Percentiles rank a stretch among this genome's conserved stretches.
Conservation (phyloP, 2,888 invertebrate genomes). For the Parnassius smintheus region DNA sequence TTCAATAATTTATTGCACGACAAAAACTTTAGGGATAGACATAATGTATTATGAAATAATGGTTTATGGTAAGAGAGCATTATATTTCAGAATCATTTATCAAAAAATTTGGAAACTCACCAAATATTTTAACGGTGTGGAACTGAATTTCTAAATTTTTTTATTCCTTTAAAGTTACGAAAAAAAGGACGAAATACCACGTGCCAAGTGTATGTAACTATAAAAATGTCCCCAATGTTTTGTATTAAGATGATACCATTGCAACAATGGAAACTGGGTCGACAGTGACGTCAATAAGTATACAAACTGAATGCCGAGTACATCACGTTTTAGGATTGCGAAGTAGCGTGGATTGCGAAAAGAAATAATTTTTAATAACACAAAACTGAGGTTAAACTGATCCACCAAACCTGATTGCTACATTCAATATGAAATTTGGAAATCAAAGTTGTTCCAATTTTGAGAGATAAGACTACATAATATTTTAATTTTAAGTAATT, state of each 20-base stretch:
- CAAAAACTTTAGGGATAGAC: no score
- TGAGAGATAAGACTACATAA: no score
- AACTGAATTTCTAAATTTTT: no score
- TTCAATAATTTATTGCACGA: no score
- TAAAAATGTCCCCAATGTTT: conserved; percentile 4
- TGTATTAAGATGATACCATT: conserved; percentile 15
- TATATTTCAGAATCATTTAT: no score
- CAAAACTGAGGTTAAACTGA: neutral
- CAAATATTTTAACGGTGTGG: no score
- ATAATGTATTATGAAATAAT: no score
- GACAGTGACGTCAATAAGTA: conserved; percentile 42
- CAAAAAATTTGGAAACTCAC: no score
- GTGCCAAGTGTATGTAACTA: conserved; percentile 1
- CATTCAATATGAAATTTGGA: no score
- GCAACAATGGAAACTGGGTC: conserved; percentile 42
- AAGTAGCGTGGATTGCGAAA: conserved; percentile 23
- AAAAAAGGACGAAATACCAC: neutral
- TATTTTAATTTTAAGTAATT: no score
- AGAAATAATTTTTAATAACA: conserved; percentile 17
- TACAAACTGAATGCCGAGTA: conserved; percentile 20
- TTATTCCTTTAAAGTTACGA: neutral
- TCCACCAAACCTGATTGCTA: neutral
- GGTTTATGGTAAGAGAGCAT: no score
- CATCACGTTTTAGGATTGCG: conserved; percentile 25
- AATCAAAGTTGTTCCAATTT: no score